Conservation (phyloP, 2,113 vertebrate genomes). For the Corythornis cristatus region DNA sequence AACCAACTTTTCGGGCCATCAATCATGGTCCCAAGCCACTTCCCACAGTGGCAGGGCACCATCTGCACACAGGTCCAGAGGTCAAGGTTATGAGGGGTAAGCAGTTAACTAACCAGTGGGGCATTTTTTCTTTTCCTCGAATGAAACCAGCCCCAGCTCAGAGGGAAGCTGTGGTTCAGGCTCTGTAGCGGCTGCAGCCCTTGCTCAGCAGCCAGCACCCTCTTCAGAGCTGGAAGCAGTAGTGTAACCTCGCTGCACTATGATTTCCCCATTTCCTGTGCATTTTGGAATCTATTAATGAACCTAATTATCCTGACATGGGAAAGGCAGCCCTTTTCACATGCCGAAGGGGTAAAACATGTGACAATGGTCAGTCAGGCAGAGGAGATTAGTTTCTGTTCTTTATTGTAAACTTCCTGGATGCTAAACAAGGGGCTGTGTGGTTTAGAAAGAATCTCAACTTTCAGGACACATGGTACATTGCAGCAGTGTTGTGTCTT, state of each 20-base stretch:
- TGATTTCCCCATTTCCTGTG: background rate
- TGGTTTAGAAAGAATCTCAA: background rate
- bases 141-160: background rate
- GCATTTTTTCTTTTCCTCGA: background rate
- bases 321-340: constrained; percentile 9
- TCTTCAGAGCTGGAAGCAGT: constrained; percentile 43
- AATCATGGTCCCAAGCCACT: rapidly evolving
- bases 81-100: background rate
- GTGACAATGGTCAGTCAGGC: background rate
- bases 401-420: background rate
- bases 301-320: background rate
- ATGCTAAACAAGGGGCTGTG: background rate
- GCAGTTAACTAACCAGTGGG: rapidly evolving
- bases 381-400: background rate
- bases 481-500: background rate
- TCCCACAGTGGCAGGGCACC: rapidly evolving
- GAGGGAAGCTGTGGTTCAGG: constrained; percentile 1
- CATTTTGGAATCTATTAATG: constrained; percentile 7
- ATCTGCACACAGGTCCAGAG: rapidly evolving
- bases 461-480: background rate
- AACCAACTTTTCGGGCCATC: rapidly evolving
- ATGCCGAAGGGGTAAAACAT: background rate
- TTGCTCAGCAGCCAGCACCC: background rate
- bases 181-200: background rate
- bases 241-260: constrained; percentile 13